These are phyloP conservation scores for Gallinago undulata DNA, from an alignment of 2,113 vertebrate species.

Conservation along the genomic window DNA sequence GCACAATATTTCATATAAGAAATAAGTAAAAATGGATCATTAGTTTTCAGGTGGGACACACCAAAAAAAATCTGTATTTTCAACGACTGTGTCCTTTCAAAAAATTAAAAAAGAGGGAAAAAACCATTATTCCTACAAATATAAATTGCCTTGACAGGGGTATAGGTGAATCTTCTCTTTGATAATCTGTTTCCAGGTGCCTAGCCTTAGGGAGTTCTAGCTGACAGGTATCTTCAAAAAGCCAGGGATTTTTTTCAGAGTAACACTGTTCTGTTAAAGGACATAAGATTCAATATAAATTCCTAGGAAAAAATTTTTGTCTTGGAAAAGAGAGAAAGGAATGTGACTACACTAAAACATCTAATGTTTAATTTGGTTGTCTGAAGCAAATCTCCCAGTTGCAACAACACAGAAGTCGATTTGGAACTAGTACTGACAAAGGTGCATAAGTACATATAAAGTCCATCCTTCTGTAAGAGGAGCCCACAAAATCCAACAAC, in stretches of 20 bases:
- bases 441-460: rapidly evolving
- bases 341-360: neutral
- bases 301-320: neutral
- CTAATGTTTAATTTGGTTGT: neutral
- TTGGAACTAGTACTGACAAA: neutral
- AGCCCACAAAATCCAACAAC: neutral
- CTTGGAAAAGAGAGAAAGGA: neutral
- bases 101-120: neutral
- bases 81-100: neutral
- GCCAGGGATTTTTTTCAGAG: neutral
- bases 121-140: neutral
- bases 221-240: neutral
- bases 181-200: neutral
- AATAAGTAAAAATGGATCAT: neutral
- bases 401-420: neutral
- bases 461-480: neutral
- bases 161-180: neutral
- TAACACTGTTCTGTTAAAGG: neutral
- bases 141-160: neutral
- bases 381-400: neutral
- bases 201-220: neutral
- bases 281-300: neutral
- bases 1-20: neutral
- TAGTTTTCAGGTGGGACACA: neutral
- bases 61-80: neutral